Base-by-base conservation (phyloP, 2,797 vertebrate species). In the Chromobotia macracanthus region DNA sequence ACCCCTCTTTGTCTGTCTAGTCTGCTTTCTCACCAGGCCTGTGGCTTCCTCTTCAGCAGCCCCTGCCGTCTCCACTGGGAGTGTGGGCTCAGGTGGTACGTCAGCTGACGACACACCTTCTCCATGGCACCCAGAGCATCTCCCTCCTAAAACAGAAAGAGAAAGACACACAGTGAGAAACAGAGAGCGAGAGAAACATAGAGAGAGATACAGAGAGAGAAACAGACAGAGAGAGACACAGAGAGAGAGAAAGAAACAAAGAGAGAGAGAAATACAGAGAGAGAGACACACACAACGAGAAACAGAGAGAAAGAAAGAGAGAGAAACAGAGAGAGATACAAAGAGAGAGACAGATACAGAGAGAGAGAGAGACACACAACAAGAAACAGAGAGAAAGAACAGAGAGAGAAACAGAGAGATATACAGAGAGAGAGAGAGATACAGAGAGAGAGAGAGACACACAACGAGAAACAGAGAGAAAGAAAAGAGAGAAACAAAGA, bases 21-120 rank as follows among this genome's bases (percentile, higher is more conserved):
- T 46, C 72, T 25, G 18, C 60, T 18, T 63, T 21, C 96, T 96
- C 92, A 99, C 98, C 97, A 98, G 80, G 96, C 93, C 91, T 98
- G 98, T 0, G 97, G 96, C 88, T 99, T 99, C 91, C 96, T 95
- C 93, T 97, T 98, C 76, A 95, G 91, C 79, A 97, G 92, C 65
- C 97, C 96, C 69, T 95, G 96, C 53, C 96, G 94, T 85, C 95
- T 94, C 95, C 96, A 98, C 90, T 94, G 96, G 0, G 97, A 97
- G 87, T 99, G 98, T 0, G 98, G 98, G 89, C 98, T 99, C 80
- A 99, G 96, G 87, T 99, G 98, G 88, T 99, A 99, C 21, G 95
- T 98, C 91, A 99, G 94, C 93, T 99, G 98, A 67, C 97, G 92
- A 89, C 98, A 99, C 16, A 99, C 95, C 92, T 99, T 99, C 92